phyloP scores from a whole-genome alignment of 2,797 vertebrate species.

The Poeciliopsis gracilis region DNA sequence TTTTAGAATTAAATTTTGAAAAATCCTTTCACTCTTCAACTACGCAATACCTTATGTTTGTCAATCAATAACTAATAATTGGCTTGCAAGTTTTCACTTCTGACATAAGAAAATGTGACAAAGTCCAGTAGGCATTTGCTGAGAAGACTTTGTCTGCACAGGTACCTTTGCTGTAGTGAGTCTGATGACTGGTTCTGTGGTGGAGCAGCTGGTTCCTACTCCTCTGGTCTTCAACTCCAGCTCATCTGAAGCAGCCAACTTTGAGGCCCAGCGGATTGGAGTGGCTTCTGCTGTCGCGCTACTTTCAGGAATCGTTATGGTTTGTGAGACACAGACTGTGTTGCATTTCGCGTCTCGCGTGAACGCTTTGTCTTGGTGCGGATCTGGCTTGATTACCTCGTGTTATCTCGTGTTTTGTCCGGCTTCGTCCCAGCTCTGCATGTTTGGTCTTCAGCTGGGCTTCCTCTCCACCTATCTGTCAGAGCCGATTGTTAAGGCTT shows the following conservation, averaged over 20 bases:
- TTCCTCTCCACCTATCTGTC: slow-evolving; percentile 93
- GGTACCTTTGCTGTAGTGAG: slow-evolving; percentile 94
- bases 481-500: slow-evolving; percentile 92
- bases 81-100: background rate
- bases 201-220: slow-evolving; percentile 87
- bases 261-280: slow-evolving; percentile 87
- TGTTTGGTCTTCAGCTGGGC: slow-evolving; percentile 91
- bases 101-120: background rate
- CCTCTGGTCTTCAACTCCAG: slow-evolving; percentile 82
- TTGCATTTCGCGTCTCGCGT: background rate
- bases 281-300: slow-evolving; percentile 89
- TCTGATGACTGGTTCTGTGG: slow-evolving; percentile 91
- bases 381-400: background rate
- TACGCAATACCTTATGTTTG: background rate
- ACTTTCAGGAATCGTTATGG: slow-evolving; percentile 89
- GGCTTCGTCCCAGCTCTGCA: slow-evolving; percentile 81
- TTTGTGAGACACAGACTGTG: slow-evolving; percentile 45
- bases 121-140: background rate
- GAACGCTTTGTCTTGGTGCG: background rate
- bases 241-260: slow-evolving; percentile 75
- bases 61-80: background rate
- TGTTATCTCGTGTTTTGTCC: slow-evolving; percentile 2
- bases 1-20: background rate
- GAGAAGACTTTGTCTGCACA: slow-evolving; percentile 51
- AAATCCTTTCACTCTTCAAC: background rate